A percentile compares a stretch with the other conserved stretches of the same genome.
These are phyloP conservation scores for Potorous gilbertii DNA, from an alignment of 2,797 vertebrate genomes.

Conservation along the genomic window DNA sequence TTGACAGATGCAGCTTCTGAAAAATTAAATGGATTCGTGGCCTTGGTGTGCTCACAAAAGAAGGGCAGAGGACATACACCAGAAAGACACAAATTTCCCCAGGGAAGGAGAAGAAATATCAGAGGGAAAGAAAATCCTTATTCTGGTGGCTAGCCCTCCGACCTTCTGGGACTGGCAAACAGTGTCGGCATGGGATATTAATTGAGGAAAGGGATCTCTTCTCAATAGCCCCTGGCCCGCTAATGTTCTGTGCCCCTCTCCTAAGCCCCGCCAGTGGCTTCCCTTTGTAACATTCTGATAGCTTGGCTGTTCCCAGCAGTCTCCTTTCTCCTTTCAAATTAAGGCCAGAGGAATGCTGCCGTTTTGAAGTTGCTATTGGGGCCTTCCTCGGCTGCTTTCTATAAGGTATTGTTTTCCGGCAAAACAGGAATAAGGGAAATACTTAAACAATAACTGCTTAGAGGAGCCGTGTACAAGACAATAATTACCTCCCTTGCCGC, in stretches of 20 bases:
- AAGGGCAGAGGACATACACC: slow-evolving; percentile 82
- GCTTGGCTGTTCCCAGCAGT: slow-evolving; percentile 63
- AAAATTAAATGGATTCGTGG: slow-evolving; percentile 80
- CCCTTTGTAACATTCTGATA: slow-evolving; percentile 66
- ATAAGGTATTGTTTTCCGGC: slow-evolving; percentile 77
- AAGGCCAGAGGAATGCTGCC: slow-evolving; percentile 30
- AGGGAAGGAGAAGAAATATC: slow-evolving; percentile 80
- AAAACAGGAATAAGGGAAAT: slow-evolving; percentile 80
- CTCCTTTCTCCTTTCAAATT: slow-evolving; percentile 55
- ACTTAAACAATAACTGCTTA: slow-evolving; percentile 71
- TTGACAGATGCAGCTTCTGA: slow-evolving; percentile 82
- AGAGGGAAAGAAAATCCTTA: slow-evolving; percentile 69
- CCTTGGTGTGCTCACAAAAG: slow-evolving; percentile 81
- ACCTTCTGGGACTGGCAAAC: slow-evolving; percentile 82
- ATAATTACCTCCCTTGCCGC: slow-evolving; percentile 71
- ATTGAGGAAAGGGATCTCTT: slow-evolving; percentile 84
- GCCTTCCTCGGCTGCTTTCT: slow-evolving; percentile 73
- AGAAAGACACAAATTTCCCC: slow-evolving; percentile 83
- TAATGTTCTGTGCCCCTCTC: slow-evolving; percentile 46
- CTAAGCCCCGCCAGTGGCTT: slow-evolving; percentile 40
- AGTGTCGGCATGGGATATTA: slow-evolving; percentile 83
- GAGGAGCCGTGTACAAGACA: slow-evolving; percentile 71
- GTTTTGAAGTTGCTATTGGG: slow-evolving; percentile 66
- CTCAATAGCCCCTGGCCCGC: slow-evolving; percentile 80
- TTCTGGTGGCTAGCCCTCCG: slow-evolving; percentile 76